A percentile compares a stretch with the other conserved stretches of the same genome.
These are phyloP conservation scores for Nomada lathburiana DNA, from an alignment of 2,888 invertebrate species.

Conservation along the genomic window DNA sequence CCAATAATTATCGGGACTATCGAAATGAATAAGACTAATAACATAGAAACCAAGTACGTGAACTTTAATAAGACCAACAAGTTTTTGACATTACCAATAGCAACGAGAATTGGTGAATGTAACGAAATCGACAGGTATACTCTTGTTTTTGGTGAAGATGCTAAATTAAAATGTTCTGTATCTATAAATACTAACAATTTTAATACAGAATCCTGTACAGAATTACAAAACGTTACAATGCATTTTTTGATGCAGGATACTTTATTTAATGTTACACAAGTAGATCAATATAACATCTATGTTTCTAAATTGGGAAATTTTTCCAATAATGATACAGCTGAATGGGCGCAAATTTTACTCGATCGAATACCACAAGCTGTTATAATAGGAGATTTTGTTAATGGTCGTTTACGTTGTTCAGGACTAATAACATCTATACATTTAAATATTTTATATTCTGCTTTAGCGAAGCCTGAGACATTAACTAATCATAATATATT, in stretches of 20 bases:
- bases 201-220: constrained; percentile 75
- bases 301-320: constrained; percentile 86
- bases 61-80: constrained; percentile 70
- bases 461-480: constrained; percentile 74
- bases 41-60: constrained; percentile 67
- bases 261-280: constrained; percentile 76
- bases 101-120: constrained; percentile 76
- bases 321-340: constrained; percentile 79
- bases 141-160: constrained; percentile 79
- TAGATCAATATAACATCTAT: constrained; percentile 75
- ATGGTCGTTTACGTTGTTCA: constrained; percentile 77
- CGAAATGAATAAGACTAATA: constrained; percentile 69
- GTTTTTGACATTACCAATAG: constrained; percentile 79
- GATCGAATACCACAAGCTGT: constrained; percentile 77
- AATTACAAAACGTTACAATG: constrained; percentile 79
- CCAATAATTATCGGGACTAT: constrained; percentile 87
- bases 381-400: constrained; percentile 70
- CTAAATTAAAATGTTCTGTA: constrained; percentile 77
- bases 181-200: constrained; percentile 75
- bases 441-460: constrained; percentile 78
- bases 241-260: constrained; percentile 72
- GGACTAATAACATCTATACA: constrained; percentile 79
- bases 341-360: constrained; percentile 85
- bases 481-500: constrained; percentile 77
- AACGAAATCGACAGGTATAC: constrained; percentile 69